Evolutionary conservation across 2,888 invertebrate genomes (phyloP), one percentile per base, ranked within the genome.

Genomic region (Anthrax anthrax): DNA sequence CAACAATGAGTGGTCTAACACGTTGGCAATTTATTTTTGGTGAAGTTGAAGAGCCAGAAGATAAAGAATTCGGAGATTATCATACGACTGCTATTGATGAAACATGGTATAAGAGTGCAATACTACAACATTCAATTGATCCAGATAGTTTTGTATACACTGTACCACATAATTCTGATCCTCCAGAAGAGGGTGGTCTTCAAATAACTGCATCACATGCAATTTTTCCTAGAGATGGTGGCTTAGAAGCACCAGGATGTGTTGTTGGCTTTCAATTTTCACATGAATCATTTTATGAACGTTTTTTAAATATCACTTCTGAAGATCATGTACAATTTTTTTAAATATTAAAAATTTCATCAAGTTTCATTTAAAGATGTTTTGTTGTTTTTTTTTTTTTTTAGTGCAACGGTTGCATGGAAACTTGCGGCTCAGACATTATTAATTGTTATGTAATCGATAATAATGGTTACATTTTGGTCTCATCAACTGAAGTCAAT

Each of bases 81-180:
- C 80, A 88, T 60, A 76, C 73, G 5, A 76, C 76, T 44, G 83
- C 90, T 0, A 84, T 89, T 19, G 89, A 92, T 61, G 90, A 91
- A 64, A 80, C 84, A 1, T 92, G 90, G 89, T 92, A 92, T 62
- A 84, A 85, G 62, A 82, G 86, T 51, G 90, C 92, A 1, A 86
- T 92, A 5, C 73, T 91, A 39, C 88, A 89, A 57, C 84, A 89
- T 61, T 77, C 80, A 59, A 75, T 81, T 39, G 83, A 86, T 57
- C 73, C 78, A 9, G 80, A 84, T 36, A 81, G 85, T 1, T 78
- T 86, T 57, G 86, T 88, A 0, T 81, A 84, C 57, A 78, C 84
- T 2, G 81, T 88, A 0, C 82, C 83, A 2, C 77, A 84, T 53
- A 71, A 70, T 1, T 60, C 69, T 61, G 55, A 67, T 55, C 60